A percentile compares a stretch with the other conserved stretches of the same genome.
Conservation (phyloP, 2,888 invertebrate species). For the Rhorus exstirpatorius region DNA sequence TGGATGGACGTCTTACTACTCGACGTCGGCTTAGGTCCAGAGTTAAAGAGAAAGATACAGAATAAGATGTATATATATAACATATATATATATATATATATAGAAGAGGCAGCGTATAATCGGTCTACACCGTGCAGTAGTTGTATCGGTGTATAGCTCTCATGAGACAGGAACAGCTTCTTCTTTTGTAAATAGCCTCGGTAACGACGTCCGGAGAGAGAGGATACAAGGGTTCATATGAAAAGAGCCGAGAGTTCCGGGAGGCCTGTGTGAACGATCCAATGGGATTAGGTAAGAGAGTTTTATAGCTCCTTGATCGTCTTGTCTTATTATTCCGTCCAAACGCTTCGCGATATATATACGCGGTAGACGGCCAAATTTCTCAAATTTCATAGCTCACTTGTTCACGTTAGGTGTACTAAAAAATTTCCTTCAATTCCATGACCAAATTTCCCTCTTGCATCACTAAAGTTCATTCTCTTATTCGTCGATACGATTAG, state of each 20-base stretch:
- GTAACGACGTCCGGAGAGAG: constrained; percentile 71
- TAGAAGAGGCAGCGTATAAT: constrained; percentile 19
- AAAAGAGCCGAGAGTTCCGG: constrained; percentile 50
- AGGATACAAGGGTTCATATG: neutral
- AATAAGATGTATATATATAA: constrained; percentile 9
- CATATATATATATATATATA: constrained; percentile 5
- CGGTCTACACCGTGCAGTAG: constrained; percentile 9
- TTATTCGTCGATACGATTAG: no score
- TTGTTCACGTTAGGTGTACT: no score
- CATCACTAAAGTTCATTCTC: neutral
- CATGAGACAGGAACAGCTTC: constrained; percentile 54
- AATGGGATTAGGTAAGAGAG: constrained; percentile 64
- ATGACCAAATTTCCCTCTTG: no score
- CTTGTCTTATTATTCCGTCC: constrained; percentile 20
- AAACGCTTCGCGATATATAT: no score
- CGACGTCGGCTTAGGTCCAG: constrained; percentile 74
- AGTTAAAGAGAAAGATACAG: constrained; percentile 39
- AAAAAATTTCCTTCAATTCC: no score
- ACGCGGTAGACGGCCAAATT: neutral
- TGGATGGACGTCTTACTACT: constrained; percentile 79
- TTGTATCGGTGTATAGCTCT: constrained; percentile 32
- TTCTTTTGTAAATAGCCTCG: constrained; percentile 72
- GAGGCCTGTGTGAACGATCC: constrained; percentile 65
- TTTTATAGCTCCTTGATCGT: constrained; percentile 54
- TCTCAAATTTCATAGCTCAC: neutral